These are phyloP conservation scores for Pomatostomus ruficeps DNA, from an alignment of 2,113 vertebrate genomes.

Conservation along the genomic window DNA sequence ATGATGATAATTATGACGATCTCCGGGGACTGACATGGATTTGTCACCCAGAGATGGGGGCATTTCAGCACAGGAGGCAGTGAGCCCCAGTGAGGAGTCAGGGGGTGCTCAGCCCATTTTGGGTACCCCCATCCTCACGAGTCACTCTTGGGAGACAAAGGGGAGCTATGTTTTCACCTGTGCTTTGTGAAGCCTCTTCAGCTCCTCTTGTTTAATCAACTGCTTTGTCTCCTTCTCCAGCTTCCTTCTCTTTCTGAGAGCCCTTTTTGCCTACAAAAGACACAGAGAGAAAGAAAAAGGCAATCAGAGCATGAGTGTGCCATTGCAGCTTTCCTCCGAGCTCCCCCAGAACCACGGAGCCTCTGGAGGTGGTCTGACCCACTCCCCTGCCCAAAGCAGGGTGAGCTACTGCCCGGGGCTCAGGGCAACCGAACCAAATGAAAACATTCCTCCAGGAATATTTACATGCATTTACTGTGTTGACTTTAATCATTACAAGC, in stretches of 20 bases:
- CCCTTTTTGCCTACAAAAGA: slow-evolving; percentile 57
- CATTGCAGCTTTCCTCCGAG: neutral
- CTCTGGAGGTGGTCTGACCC: neutral
- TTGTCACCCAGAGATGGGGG: neutral
- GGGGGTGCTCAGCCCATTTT: neutral
- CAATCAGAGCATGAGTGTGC: neutral
- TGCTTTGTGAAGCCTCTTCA: slow-evolving; percentile 91
- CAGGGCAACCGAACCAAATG: neutral
- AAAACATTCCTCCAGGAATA: neutral
- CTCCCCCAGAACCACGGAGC: neutral
- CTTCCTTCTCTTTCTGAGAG: slow-evolving; percentile 69
- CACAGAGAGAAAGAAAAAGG: neutral
- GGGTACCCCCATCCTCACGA: fast-evolving
- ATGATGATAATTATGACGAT: neutral
- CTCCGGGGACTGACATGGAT: neutral
- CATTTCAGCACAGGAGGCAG: neutral
- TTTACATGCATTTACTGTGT: neutral
- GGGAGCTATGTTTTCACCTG: slow-evolving; percentile 77
- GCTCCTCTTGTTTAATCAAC: slow-evolving; percentile 82
- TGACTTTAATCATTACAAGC: neutral
- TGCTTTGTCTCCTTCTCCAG: slow-evolving; percentile 78
- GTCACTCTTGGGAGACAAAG: neutral
- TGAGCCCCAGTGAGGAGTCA: neutral
- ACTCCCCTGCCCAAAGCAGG: neutral
- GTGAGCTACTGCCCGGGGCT: neutral